Percentiles rank a stretch among this genome's conserved stretches.
Evolutionary conservation across 1,140 invertebrate genomes (phyloP).

Genomic region (Aphaenogaster floridana): DNA sequence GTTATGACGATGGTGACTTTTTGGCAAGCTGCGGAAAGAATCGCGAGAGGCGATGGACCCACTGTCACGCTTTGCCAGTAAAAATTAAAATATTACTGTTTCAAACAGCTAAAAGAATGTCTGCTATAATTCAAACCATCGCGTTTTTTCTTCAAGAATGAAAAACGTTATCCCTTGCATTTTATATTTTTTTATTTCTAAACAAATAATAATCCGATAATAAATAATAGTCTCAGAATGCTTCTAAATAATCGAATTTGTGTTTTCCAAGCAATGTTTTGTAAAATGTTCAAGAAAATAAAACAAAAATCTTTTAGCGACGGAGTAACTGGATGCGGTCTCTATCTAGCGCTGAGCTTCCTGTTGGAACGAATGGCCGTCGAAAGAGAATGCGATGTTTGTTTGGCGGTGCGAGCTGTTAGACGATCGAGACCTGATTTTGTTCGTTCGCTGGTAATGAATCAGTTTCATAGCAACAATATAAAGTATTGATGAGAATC

Average conservation of each 20-base stretch:
- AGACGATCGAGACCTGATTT: constrained; percentile 73
- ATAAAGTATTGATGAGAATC: background rate
- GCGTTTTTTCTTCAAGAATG: background rate
- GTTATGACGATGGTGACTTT: constrained; percentile 67
- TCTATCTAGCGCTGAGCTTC: constrained; percentile 76
- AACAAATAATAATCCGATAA: background rate
- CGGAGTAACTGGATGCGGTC: constrained; percentile 73
- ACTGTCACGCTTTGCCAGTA: constrained; percentile 76
- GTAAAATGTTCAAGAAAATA: background rate
- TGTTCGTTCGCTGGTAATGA: constrained; percentile 72
- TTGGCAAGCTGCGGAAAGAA: constrained; percentile 75
- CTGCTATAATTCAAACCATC: background rate
- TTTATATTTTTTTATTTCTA: background rate
- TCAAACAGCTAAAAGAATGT: background rate
- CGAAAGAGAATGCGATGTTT: constrained; percentile 77
- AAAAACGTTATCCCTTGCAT: background rate
- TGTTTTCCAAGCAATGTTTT: background rate
- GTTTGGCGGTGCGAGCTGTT: constrained; percentile 70
- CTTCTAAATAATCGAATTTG: constrained; percentile 1
- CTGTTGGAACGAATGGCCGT: constrained; percentile 75
- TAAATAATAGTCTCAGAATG: background rate
- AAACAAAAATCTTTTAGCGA: constrained; percentile 61
- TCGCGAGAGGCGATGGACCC: constrained; percentile 67
- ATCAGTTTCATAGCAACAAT: constrained; percentile 7
- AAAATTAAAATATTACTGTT: constrained; percentile 51